Evolutionary conservation across 2,797 vertebrate genomes (phyloP).

Genomic region (Phrynocephalus vlangalii): DNA sequence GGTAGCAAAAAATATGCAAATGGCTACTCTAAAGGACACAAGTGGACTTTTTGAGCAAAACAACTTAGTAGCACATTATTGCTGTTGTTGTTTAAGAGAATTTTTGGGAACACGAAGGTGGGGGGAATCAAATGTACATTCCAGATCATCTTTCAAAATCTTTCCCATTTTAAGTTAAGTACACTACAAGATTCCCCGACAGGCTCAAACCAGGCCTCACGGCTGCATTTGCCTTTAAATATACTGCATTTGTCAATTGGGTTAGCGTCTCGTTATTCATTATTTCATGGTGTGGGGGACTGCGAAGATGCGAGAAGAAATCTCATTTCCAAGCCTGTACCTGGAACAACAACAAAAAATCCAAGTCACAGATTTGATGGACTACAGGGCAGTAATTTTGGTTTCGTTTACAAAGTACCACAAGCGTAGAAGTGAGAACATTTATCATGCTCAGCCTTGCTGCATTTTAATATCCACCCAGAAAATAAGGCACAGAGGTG

Average conservation of each 20-base stretch:
- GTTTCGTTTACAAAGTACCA: constrained; percentile 45
- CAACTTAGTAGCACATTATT: too few relatives aligned
- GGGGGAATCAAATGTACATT: too few relatives aligned
- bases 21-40: too few relatives aligned
- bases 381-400: constrained; percentile 6
- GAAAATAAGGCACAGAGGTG: constrained; percentile 30
- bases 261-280: constrained; percentile 40
- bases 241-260: constrained; percentile 37
- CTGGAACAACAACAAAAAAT: constrained; percentile 40
- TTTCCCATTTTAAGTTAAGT: too few relatives aligned
- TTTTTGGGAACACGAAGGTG: too few relatives aligned
- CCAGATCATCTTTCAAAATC: too few relatives aligned
- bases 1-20: too few relatives aligned
- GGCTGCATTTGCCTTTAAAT: constrained; percentile 34
- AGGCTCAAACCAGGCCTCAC: too few relatives aligned
- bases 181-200: too few relatives aligned
- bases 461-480: constrained; percentile 49
- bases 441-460: constrained; percentile 43
- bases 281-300: constrained; percentile 52
- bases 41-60: too few relatives aligned
- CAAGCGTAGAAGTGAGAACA: not conserved
- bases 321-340: constrained; percentile 39
- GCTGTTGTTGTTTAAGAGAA: too few relatives aligned
- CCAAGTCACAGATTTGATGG: constrained; percentile 53
- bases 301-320: constrained; percentile 65